Evolutionary conservation across 2,888 invertebrate species (phyloP).

Genomic region (Resseliella maxima): DNA sequence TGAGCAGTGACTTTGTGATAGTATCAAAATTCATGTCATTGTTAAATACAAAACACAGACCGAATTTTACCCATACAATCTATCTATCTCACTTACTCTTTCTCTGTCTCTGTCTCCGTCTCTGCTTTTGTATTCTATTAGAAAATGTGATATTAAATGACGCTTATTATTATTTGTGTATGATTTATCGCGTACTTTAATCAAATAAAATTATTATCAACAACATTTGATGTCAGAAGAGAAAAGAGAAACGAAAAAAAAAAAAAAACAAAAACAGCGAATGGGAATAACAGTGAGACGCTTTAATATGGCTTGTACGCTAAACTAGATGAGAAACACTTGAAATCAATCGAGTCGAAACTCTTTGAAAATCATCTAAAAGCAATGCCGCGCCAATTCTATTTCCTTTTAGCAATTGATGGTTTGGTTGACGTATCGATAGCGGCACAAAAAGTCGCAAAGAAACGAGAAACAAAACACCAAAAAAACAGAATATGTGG

Average conservation of each 20-base stretch:
- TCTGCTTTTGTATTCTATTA: background rate
- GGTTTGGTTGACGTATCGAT: background rate
- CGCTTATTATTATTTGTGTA: slow-evolving; percentile 30
- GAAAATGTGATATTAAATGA: slow-evolving; percentile 44
- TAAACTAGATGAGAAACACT: background rate
- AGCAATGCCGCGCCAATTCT: background rate
- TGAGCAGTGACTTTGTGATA: background rate
- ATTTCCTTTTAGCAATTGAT: background rate
- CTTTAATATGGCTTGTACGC: background rate
- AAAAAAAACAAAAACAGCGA: background rate
- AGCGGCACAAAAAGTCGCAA: background rate
- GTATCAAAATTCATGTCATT: background rate
- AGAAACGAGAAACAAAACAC: background rate
- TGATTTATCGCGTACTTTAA: slow-evolving; percentile 23
- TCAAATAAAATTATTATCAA: slow-evolving; percentile 48
- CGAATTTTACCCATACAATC: background rate
- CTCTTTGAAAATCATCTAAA: slow-evolving; percentile 27
- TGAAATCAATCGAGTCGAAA: background rate
- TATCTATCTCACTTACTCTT: background rate
- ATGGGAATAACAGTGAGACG: background rate
- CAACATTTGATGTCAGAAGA: background rate
- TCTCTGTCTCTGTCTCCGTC: background rate
- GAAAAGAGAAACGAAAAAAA: no score
- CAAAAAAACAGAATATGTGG: background rate
- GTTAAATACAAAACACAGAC: background rate